phyloP scores from a whole-genome alignment of 2,797 vertebrate species.

The Gallirallus australis region DNA sequence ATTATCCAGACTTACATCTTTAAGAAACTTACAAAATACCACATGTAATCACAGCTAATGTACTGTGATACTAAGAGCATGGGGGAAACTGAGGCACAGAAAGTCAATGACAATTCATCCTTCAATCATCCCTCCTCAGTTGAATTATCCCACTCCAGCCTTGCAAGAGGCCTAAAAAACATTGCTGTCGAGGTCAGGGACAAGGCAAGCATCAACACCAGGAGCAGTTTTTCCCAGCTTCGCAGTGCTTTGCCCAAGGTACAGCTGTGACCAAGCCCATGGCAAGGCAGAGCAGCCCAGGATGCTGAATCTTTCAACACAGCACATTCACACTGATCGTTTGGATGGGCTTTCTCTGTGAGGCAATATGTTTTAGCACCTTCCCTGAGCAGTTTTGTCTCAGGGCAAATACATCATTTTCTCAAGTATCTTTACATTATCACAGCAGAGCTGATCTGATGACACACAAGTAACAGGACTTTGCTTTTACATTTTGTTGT shows the following conservation, averaged over 20 bases:
- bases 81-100: conserved; percentile 21
- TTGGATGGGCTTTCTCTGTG: neutral
- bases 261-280: accelerated
- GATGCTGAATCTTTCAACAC: neutral
- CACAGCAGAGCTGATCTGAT: neutral
- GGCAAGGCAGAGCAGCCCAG: neutral
- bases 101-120: neutral
- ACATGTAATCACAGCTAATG: neutral
- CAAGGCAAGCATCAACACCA: neutral
- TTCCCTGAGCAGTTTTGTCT: neutral
- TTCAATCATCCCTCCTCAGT: neutral
- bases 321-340: neutral
- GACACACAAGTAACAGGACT: neutral
- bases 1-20: neutral
- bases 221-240: neutral
- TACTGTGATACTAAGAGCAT: accelerated
- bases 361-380: neutral
- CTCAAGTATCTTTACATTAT: neutral
- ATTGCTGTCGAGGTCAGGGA: neutral
- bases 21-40: neutral
- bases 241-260: neutral
- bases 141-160: neutral
- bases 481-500: neutral
- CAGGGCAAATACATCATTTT: neutral
- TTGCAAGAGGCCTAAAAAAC: neutral